A percentile compares a stretch with the other conserved stretches of the same genome.
Evolutionary conservation across 2,797 vertebrate genomes (phyloP).

Genomic region (Dipus sagitta): DNA sequence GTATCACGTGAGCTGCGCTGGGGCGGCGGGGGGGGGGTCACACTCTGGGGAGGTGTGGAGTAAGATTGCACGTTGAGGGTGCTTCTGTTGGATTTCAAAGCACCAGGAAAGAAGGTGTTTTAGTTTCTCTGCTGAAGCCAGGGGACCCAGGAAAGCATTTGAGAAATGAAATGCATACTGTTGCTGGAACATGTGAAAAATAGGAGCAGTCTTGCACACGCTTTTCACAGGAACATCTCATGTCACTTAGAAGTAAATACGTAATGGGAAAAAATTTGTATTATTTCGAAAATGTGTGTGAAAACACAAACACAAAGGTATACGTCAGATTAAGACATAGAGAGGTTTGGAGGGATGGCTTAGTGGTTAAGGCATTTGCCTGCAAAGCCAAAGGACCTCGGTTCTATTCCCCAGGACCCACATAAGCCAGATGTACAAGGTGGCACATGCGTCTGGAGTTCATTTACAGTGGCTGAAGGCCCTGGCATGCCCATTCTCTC

Average conservation of each 20-base stretch:
- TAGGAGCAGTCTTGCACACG: not conserved
- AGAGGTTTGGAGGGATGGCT: not conserved
- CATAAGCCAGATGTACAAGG: not conserved
- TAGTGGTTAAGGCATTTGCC: too few relatives aligned
- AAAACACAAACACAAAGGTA: not conserved
- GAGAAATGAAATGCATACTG: constrained; percentile 1
- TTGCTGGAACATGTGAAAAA: not conserved
- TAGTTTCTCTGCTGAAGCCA: constrained; percentile 46
- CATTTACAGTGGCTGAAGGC: too few relatives aligned
- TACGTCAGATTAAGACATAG: not conserved
- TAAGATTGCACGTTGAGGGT: not conserved
- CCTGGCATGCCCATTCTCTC: too few relatives aligned
- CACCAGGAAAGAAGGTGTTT: constrained; percentile 28
- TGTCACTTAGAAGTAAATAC: not conserved
- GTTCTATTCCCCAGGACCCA: too few relatives aligned
- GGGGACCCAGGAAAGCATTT: constrained; percentile 23
- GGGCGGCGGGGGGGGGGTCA: not conserved
- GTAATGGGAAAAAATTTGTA: constrained; percentile 23
- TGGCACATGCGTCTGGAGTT: too few relatives aligned
- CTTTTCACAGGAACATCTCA: not conserved
- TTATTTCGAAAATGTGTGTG: constrained; percentile 24
- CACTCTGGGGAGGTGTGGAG: not conserved
- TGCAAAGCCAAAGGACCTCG: too few relatives aligned
- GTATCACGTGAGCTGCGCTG: not conserved
- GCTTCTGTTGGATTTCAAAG: constrained; percentile 34